These are phyloP conservation scores for Erethizon dorsatum DNA, from an alignment of 2,797 vertebrate species.

Conservation along the genomic window DNA sequence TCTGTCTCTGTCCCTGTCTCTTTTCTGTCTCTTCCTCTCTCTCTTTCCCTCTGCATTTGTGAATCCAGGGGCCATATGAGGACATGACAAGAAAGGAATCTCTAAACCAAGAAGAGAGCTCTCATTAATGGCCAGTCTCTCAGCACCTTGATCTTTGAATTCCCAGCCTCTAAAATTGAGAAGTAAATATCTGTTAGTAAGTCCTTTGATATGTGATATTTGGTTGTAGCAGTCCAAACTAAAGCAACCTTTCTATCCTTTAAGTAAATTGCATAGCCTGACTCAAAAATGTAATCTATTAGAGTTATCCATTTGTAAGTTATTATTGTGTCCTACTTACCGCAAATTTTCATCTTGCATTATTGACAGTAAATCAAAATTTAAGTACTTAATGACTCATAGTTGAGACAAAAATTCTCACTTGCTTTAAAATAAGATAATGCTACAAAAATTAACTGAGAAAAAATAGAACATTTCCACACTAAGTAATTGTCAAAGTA, in stretches of 20 bases:
- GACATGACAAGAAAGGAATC: neutral
- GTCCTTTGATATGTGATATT: neutral
- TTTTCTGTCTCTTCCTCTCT: neutral
- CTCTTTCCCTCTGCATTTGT: neutral
- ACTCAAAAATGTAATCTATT: neutral
- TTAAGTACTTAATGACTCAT: neutral
- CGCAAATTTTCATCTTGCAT: neutral
- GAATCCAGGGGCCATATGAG: neutral
- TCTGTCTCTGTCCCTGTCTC: neutral
- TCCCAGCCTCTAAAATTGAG: neutral
- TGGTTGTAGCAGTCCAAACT: neutral
- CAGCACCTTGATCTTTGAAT: neutral
- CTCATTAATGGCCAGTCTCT: neutral
- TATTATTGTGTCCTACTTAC: neutral
- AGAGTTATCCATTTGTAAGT: neutral
- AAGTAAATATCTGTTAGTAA: neutral
- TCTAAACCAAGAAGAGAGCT: neutral
- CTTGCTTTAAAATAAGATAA: neutral
- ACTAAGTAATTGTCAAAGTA: neutral
- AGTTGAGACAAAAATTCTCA: neutral
- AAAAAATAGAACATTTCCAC: slow-evolving; percentile 51
- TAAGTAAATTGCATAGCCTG: neutral
- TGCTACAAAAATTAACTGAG: neutral
- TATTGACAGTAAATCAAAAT: slow-evolving; percentile 16
- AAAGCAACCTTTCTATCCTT: neutral